Evolutionary conservation across 2,797 vertebrate species (phyloP).

Genomic region (Urosaurus nigricauda): DNA sequence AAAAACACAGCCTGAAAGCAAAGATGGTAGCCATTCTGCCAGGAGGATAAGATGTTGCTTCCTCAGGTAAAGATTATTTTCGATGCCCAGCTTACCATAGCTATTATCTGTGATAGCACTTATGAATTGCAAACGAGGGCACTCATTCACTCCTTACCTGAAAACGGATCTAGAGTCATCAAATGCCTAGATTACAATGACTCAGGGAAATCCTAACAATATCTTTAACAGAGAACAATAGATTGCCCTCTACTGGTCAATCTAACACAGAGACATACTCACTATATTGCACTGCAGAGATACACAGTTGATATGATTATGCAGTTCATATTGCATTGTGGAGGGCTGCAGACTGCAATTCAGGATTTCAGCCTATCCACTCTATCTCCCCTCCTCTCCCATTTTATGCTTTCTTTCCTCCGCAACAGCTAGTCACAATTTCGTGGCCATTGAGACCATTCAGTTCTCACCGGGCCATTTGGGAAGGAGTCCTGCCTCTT

Average conservation of each 20-base stretch:
- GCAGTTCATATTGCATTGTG: not conserved
- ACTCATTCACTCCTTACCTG: not conserved
- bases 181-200: not conserved
- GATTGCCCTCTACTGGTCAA: slow-evolving; percentile 67
- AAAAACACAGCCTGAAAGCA: too few species aligned
- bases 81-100: not conserved
- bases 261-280: not conserved
- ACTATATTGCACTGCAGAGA: not conserved
- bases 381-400: too few species aligned
- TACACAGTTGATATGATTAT: not conserved
- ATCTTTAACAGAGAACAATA: slow-evolving; percentile 16
- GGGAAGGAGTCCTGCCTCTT: not conserved
- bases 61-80: not conserved
- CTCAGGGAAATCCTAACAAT: slow-evolving; percentile 10
- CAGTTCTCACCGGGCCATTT: not conserved
- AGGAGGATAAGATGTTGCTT: too few species aligned
- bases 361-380: not conserved
- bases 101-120: not conserved
- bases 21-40: too few species aligned
- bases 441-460: not conserved
- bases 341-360: not conserved
- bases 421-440: not conserved
- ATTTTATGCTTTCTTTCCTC: not conserved
- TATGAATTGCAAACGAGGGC: not conserved
- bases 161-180: not conserved